Percentiles rank a stretch among this genome's conserved stretches.
Conservation (phyloP, 2,888 invertebrate species). For the Eupithecia inturbata region DNA sequence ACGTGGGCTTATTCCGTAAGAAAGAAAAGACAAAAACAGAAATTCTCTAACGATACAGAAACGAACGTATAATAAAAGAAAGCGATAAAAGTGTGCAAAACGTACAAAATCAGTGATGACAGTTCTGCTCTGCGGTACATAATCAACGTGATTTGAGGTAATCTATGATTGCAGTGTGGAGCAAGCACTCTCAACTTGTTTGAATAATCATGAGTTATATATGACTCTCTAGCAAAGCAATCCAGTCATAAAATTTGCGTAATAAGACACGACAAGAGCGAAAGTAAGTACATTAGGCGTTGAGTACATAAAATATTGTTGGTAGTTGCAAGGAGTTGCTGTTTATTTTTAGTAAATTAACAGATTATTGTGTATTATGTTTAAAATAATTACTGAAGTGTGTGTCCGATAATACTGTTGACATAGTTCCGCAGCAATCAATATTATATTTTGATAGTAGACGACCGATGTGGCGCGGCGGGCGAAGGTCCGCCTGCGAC, state of each 20-base stretch:
- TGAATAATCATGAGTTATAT: slow-evolving; percentile 18
- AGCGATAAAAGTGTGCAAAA: slow-evolving; percentile 25
- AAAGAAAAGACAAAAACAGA: background rate
- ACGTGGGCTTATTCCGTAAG: slow-evolving; percentile 1
- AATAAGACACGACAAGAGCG: slow-evolving; percentile 25
- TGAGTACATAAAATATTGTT: slow-evolving; percentile 19
- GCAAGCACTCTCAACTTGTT: slow-evolving; percentile 12
- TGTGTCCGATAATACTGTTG: background rate
- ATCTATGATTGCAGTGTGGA: slow-evolving; percentile 28
- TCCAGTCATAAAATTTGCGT: slow-evolving; percentile 26
- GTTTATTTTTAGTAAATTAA: background rate
- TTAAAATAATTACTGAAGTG: background rate
- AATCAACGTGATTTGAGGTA: slow-evolving; percentile 21
- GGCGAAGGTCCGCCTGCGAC: too few relatives aligned
- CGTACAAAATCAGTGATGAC: slow-evolving; percentile 34
- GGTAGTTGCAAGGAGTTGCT: background rate
- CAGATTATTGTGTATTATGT: background rate
- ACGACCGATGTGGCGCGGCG: too few relatives aligned
- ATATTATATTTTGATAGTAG: too few relatives aligned
- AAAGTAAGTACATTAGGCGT: slow-evolving; percentile 26
- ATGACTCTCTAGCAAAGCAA: slow-evolving; percentile 7
- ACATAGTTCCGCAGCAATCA: background rate
- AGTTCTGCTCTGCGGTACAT: slow-evolving; percentile 18
- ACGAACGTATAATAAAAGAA: slow-evolving; percentile 33
- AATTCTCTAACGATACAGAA: slow-evolving; percentile 8